Evolutionary conservation across 2,113 vertebrate species (phyloP).

Genomic region (Eira barbara): DNA sequence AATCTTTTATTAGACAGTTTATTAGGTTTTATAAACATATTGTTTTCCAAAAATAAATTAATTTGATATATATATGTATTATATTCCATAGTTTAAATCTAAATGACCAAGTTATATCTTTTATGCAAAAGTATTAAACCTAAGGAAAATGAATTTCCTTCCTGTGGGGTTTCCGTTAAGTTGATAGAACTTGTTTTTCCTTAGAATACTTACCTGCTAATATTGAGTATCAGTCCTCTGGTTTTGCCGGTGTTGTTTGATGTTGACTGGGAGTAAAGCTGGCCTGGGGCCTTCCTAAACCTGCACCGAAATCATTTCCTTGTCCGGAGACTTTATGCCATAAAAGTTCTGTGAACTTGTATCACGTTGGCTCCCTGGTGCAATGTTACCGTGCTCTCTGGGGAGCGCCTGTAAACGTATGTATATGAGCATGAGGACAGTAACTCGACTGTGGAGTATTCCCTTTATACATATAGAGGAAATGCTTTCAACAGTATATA

Average conservation of each 20-base stretch:
- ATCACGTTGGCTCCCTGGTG: not conserved
- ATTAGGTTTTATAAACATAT: slow-evolving; percentile 30
- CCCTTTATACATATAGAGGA: slow-evolving; percentile 18
- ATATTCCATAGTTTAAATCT: not conserved
- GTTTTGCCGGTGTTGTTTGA: slow-evolving; percentile 21
- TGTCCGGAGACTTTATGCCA: not conserved
- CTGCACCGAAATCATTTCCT: slow-evolving; percentile 45
- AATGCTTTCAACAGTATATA: not conserved
- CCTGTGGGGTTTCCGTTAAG: not conserved
- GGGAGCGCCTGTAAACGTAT: slow-evolving; percentile 13
- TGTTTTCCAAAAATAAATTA: slow-evolving; percentile 32
- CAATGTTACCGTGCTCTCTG: not conserved
- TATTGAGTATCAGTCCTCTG: not conserved
- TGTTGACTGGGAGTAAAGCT: slow-evolving; percentile 10
- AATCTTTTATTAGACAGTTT: slow-evolving; percentile 34
- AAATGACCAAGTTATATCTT: not conserved
- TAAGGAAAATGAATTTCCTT: not conserved
- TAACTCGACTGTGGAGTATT: slow-evolving; percentile 33
- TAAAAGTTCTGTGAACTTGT: slow-evolving; percentile 44
- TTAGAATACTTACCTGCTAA: not conserved
- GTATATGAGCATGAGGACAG: slow-evolving; percentile 1
- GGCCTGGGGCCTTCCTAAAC: not conserved
- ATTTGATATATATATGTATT: not conserved
- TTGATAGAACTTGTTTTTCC: not conserved
- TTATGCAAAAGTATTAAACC: not conserved